phyloP scores from a whole-genome alignment of 2,888 invertebrate genomes.

The Orthosia gracilis region DNA sequence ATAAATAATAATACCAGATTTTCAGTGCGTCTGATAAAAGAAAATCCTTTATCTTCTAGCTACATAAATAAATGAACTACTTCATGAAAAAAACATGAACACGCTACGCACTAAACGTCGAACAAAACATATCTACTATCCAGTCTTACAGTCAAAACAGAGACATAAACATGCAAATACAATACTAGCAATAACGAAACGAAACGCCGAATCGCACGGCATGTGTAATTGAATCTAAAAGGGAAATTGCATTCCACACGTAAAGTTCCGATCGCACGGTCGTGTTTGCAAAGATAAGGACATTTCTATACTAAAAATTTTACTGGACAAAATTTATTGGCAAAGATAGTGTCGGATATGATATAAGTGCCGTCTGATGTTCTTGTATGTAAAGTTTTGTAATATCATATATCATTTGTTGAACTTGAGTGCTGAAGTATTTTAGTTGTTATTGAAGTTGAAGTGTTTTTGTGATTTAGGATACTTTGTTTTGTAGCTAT shows the following conservation, averaged over 20 bases:
- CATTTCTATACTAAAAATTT: conserved; percentile 56
- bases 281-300: conserved; percentile 66
- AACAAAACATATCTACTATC: conserved; percentile 44
- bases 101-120: conserved; percentile 24
- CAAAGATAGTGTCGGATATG: conserved; percentile 37
- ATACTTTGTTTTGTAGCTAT: conserved; percentile 26
- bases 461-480: conserved; percentile 49
- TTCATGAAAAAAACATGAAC: conserved; percentile 27
- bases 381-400: conserved; percentile 50
- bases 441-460: conserved; percentile 33
- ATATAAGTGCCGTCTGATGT: conserved; percentile 32
- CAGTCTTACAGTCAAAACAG: conserved; percentile 64
- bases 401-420: conserved; percentile 49
- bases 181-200: conserved; percentile 68
- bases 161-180: conserved; percentile 78
- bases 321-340: conserved; percentile 54
- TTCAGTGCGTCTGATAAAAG: neutral
- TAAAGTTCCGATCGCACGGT: conserved; percentile 71
- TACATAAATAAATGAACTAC: neutral
- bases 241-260: conserved; percentile 83
- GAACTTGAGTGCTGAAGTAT: conserved; percentile 52
- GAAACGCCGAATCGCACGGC: conserved; percentile 74
- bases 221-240: conserved; percentile 81
- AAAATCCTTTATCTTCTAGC: neutral
- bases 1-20: neutral